These are phyloP conservation scores for Capricornis sumatraensis DNA, from an alignment of 2,113 vertebrate species.

Conservation along the genomic window DNA sequence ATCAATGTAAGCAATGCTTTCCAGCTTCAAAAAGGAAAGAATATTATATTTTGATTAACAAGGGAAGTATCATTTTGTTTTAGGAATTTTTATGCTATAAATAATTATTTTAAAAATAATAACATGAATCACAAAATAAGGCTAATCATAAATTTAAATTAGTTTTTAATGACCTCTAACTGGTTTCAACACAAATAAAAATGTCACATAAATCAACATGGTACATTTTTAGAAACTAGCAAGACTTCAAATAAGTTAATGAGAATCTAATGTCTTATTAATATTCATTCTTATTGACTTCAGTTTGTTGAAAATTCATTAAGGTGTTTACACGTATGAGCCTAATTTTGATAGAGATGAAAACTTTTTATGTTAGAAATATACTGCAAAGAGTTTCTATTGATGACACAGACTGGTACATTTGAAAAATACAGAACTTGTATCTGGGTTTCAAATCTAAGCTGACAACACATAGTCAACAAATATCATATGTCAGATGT, in stretches of 20 bases:
- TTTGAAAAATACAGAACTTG: neutral
- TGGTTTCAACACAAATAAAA: slow-evolving; percentile 10
- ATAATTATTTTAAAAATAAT: slow-evolving; percentile 19
- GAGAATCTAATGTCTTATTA: slow-evolving; percentile 28
- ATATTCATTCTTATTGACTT: slow-evolving; percentile 39
- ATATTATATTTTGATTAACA: slow-evolving; percentile 24
- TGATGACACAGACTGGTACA: neutral
- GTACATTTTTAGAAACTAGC: slow-evolving; percentile 23
- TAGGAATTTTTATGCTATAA: slow-evolving; percentile 11
- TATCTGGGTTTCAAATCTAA: neutral
- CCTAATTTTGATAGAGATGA: neutral
- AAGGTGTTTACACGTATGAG: neutral
- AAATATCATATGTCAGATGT: neutral
- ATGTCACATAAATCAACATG: neutral
- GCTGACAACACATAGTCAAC: neutral
- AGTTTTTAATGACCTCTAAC: slow-evolving; percentile 40
- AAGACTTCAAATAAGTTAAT: slow-evolving; percentile 37
- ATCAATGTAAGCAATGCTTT: slow-evolving; percentile 1
- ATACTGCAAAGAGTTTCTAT: neutral
- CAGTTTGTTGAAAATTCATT: neutral
- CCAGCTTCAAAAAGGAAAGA: neutral
- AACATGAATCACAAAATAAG: slow-evolving; percentile 38
- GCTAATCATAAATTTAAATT: slow-evolving; percentile 45
- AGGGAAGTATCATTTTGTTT: slow-evolving; percentile 6
- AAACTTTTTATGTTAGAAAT: neutral